Percentiles rank a stretch among this genome's conserved stretches.
Evolutionary conservation across 2,888 invertebrate genomes (phyloP).

Genomic region (Volucella inanis): DNA sequence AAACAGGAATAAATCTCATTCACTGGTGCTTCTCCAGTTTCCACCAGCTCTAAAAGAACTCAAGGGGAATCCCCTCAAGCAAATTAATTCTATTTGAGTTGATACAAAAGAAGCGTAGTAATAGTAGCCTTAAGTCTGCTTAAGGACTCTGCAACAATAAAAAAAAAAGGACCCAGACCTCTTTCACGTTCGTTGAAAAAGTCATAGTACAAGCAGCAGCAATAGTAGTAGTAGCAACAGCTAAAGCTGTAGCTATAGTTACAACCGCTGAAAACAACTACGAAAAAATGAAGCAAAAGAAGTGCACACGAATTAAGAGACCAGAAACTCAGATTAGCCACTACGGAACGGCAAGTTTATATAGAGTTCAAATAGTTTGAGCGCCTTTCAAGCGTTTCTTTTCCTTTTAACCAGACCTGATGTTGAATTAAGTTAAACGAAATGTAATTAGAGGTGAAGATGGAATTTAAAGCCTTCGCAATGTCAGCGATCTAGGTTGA

Average conservation of each 20-base stretch:
- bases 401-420: not conserved
- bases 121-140: conserved; percentile 49
- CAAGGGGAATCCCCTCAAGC: conserved; percentile 63
- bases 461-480: not conserved
- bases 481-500: not conserved
- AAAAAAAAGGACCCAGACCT: not conserved
- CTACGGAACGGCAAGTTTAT: conserved; percentile 28
- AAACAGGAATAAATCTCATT: conserved; percentile 70
- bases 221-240: not conserved
- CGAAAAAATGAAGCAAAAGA: conserved; percentile 24
- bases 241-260: conserved; percentile 22
- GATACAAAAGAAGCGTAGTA: conserved; percentile 62
- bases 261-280: conserved; percentile 28
- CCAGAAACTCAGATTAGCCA: conserved; percentile 50
- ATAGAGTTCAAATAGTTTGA: conserved; percentile 38
- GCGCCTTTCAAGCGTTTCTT: conserved; percentile 6
- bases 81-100: conserved; percentile 74
- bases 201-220: not conserved
- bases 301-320: conserved; percentile 42
- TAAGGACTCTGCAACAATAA: conserved; percentile 15
- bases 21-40: conserved; percentile 32
- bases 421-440: conserved; percentile 37
- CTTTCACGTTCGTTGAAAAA: not conserved
- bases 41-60: not conserved
- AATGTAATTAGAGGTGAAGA: conserved; percentile 21